Conservation (phyloP, 2,113 vertebrate genomes). For the Pygathrix nemaeus region DNA sequence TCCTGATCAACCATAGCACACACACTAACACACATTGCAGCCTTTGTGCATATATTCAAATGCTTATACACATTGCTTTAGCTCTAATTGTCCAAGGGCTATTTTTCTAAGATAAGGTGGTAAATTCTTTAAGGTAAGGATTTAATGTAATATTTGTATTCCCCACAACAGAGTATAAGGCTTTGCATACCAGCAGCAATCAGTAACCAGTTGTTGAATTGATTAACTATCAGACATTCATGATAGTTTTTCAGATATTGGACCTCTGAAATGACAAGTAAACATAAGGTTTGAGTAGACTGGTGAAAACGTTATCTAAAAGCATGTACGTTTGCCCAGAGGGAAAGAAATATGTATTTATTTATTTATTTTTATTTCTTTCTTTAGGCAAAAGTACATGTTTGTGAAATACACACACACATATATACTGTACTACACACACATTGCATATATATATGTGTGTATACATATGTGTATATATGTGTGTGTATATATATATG, state of each 20-base stretch:
- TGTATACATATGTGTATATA: not conserved
- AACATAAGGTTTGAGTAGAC: slow-evolving; percentile 39
- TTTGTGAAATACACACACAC: not conserved
- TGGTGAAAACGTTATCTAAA: slow-evolving; percentile 50
- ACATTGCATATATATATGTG: not conserved
- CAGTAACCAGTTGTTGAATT: not conserved
- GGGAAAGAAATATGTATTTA: slow-evolving; percentile 3
- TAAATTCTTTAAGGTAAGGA: not conserved
- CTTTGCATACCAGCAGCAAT: not conserved
- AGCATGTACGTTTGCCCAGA: not conserved
- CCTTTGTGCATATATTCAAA: not conserved
- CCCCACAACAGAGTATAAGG: not conserved
- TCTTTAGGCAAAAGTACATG: not conserved
- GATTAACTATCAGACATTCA: not conserved
- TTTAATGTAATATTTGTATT: not conserved
- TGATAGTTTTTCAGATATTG: slow-evolving; percentile 41
- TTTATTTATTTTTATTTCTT: not conserved
- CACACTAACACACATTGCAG: not conserved
- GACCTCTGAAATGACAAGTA: slow-evolving; percentile 56
- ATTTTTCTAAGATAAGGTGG: not conserved
- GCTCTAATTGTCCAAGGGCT: not conserved
- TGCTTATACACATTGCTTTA: not conserved
- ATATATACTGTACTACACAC: not conserved
- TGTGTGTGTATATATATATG: fast-evolving
- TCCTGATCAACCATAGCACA: not conserved